Base-by-base conservation (phyloP, 1,140 invertebrate species). In the Akabosia matsudoensis region DNA sequence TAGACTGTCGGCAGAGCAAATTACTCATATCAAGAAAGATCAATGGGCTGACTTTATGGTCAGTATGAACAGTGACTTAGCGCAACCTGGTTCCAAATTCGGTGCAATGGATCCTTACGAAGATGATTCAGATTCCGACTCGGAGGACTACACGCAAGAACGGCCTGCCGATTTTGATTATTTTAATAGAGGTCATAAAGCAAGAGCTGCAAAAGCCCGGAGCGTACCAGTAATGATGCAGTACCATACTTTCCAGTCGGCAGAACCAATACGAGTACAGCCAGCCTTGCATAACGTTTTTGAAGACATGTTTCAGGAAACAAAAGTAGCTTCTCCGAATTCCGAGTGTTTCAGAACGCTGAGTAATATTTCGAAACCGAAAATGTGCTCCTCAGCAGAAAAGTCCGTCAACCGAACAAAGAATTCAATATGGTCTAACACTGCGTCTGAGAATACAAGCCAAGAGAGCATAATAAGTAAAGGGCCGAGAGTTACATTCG, bases 391-490 rank as follows among this genome's bases (percentile, higher is more conserved):
- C 10, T 4, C 30, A 70, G 37, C 13, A 13, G 70, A 37, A 72
- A 28, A 13, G 33, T 22, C 33, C 3, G 18, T 24, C 3, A 45
- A 10, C 3, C 24, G 13, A 2, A 22, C 70, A n/a, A 10, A 70
- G 22, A 34, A 24, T 45, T 72, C 70, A 16, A 72, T 72, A 37
- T 72, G 70, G 70, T 72, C 70, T 18, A 72, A 34, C 24, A 28
- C 45, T 3, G 70, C 70, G 13, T 72, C 70, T 45, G 33, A 37
- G 24, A 72, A 72, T 72, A 28, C 70, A 7, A 61, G n/a, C 10
- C 10, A 24, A 14, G 14, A 14, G 54, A 61, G 10, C 54, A n/a
- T n/a, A n/a, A n/a, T n/a, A n/a, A n/a, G n/a, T 14, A 61, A 61
- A 22, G 54, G 4, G 24, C 24, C 54, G n/a, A 61, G 54, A 3